Conservation (phyloP, 2,113 vertebrate species). For the Pavo muticus region DNA sequence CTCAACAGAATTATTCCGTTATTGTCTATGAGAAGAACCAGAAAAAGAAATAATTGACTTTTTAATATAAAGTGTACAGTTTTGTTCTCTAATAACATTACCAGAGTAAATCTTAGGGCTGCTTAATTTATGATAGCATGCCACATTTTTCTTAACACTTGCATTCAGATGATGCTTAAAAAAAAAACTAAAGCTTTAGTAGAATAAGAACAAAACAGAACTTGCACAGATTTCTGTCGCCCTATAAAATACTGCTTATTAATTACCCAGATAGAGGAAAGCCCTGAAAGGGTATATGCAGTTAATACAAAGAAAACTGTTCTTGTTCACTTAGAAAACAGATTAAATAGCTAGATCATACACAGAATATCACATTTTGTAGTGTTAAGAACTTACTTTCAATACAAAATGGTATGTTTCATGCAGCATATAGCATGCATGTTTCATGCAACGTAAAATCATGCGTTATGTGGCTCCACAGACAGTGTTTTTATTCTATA, state of each 20-base stretch:
- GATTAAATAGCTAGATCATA: not conserved
- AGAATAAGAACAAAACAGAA: not conserved
- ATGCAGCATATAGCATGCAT: not conserved
- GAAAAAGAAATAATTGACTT: not conserved
- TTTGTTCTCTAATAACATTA: not conserved
- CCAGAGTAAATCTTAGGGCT: not conserved
- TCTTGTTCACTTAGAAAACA: not conserved
- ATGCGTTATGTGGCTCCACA: not conserved
- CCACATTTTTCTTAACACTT: not conserved
- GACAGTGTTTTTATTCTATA: not conserved
- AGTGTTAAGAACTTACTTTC: not conserved
- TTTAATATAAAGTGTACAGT: not conserved
- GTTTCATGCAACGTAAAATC: not conserved
- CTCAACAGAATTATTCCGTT: not conserved
- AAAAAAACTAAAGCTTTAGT: not conserved
- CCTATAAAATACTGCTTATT: not conserved
- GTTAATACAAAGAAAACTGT: not conserved
- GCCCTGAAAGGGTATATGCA: not conserved
- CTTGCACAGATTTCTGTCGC: not conserved
- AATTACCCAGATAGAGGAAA: not conserved
- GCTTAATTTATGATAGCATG: not conserved
- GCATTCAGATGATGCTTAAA: not conserved
- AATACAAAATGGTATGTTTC: not conserved
- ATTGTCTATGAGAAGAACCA: not conserved
- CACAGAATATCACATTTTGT: not conserved